Evolutionary conservation across 1,140 invertebrate species (phyloP), one percentile per base, ranked within the genome.

Genomic region (Adelges cooleyi): DNA sequence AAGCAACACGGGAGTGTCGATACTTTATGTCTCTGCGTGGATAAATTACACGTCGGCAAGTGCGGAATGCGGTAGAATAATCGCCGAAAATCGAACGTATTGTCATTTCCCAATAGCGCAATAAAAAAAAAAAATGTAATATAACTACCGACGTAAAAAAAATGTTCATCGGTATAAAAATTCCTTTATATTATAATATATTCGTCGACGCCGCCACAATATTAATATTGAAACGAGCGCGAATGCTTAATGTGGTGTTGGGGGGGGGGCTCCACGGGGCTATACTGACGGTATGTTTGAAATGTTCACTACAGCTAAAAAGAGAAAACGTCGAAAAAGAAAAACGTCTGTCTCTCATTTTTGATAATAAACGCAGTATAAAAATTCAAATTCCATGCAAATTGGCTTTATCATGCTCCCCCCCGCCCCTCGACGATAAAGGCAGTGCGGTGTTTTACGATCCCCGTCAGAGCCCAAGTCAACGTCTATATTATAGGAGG

Each of bases 381-480:
- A 56, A 56, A 56, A 56, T 56, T 56, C 36, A 56, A 56, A 56
- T 56, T 56, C 20, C 53, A 56, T 56, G 38, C 38, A 56, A 56
- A 56, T 56, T 56, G 42, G 40, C 53, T 56, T 25, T 56, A n/a
- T n/a, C n/a, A n/a, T n/a, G n/a, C n/a, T n/a, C n/a, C n/a, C n/a
- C n/a, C n/a, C n/a, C n/a, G n/a, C n/a, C n/a, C n/a, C n/a, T n/a
- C n/a, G n/a, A n/a, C n/a, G n/a, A n/a, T n/a, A n/a, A n/a, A n/a
- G n/a, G n/a, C n/a, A n/a, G n/a, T n/a, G n/a, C n/a, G n/a, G n/a
- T n/a, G n/a, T n/a, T n/a, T n/a, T n/a, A n/a, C n/a, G n/a, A n/a
- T n/a, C n/a, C n/a, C n/a, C n/a, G n/a, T n/a, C n/a, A n/a, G n/a
- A n/a, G n/a, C n/a, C n/a, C n/a, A n/a, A n/a, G n/a, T n/a, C n/a